Conservation (phyloP, 2,888 invertebrate genomes). For the Lagria hirta region DNA sequence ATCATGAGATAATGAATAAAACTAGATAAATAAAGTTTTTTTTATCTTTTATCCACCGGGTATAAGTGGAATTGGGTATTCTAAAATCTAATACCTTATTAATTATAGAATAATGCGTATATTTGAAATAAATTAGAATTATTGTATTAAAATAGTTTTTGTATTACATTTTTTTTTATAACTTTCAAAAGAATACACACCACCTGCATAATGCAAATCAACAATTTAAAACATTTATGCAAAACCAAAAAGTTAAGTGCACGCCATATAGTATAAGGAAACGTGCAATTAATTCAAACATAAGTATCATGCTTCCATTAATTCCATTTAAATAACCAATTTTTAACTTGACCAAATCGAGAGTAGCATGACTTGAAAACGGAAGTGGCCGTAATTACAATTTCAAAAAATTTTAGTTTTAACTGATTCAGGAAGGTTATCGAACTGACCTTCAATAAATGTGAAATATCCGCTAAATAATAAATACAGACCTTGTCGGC, state of each 20-base stretch:
- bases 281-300: conserved; percentile 3
- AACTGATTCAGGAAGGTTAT: conserved; percentile 34
- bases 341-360: background rate
- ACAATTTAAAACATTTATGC: too few species aligned
- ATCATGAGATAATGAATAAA: too few species aligned
- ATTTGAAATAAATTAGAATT: too few species aligned
- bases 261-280: conserved; percentile 1
- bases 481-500: conserved; percentile 34
- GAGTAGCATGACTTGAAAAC: conserved; percentile 4
- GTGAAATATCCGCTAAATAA: conserved; percentile 37
- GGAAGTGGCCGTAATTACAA: conserved; percentile 14
- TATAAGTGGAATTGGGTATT: too few species aligned
- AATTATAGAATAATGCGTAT: too few species aligned
- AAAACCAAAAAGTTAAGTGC: conserved; percentile 6
- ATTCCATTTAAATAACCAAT: conserved; percentile 2
- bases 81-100: too few species aligned
- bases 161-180: too few species aligned
- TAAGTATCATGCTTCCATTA: conserved; percentile 5
- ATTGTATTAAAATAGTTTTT: too few species aligned
- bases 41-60: too few species aligned
- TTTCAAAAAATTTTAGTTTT: conserved; percentile 6
- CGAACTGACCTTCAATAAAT: conserved; percentile 40
- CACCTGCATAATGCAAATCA: too few species aligned
- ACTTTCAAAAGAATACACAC: too few species aligned
- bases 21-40: too few species aligned